Percentiles rank a stretch among this genome's conserved stretches.
These are phyloP conservation scores for crab-eating macaque (Macaca fascicularis) DNA, from an alignment of 2,113 vertebrate genomes.

Conservation along the genomic window DNA sequence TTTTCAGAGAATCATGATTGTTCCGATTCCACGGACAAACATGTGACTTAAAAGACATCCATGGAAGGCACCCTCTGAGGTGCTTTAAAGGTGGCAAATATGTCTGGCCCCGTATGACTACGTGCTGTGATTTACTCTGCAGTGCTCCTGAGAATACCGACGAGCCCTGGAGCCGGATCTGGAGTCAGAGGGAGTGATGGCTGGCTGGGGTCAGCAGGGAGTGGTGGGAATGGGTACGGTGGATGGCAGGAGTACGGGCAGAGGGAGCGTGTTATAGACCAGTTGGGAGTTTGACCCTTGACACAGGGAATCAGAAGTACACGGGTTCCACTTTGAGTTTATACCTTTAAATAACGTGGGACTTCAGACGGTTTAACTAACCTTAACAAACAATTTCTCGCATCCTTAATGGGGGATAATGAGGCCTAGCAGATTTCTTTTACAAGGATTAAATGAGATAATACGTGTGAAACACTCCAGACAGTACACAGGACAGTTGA, in stretches of 20 bases:
- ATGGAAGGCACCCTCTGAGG: not conserved
- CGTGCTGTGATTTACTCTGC: not conserved
- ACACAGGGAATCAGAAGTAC: not conserved
- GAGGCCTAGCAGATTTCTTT: not conserved
- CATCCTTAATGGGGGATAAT: not conserved
- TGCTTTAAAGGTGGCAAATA: not conserved
- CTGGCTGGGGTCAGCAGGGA: not conserved
- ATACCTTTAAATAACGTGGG: not conserved
- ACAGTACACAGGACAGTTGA: not conserved
- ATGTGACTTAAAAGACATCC: not conserved
- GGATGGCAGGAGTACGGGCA: not conserved
- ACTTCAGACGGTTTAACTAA: not conserved
- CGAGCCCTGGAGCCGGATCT: accelerated
- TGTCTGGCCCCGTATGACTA: not conserved
- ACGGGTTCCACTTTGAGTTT: not conserved
- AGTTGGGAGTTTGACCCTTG: not conserved
- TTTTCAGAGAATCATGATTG: not conserved
- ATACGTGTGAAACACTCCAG: not conserved
- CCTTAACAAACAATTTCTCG: not conserved
- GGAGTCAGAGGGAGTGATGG: not conserved
- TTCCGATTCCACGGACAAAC: not conserved
- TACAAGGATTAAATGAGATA: not conserved
- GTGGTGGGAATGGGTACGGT: too few species aligned
- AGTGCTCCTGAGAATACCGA: not conserved
- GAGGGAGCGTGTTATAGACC: not conserved